Evolutionary conservation across 2,113 vertebrate species (phyloP).

Genomic region (Burhinus oedicnemus): DNA sequence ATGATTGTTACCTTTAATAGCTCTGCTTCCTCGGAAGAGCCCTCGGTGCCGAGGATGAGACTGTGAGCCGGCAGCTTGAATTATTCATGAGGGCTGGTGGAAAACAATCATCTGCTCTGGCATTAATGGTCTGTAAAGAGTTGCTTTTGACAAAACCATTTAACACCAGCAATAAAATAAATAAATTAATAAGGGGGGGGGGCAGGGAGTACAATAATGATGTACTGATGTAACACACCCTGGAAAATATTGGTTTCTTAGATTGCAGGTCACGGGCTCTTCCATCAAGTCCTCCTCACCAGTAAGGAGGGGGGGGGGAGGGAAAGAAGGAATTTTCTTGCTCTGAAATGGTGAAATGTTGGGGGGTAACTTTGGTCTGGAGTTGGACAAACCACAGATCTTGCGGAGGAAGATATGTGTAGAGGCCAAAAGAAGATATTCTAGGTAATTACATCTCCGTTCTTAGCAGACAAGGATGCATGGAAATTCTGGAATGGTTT

Average conservation of each 20-base stretch:
- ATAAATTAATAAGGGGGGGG: not conserved
- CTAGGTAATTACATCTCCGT: not conserved
- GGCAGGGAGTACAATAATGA: not conserved
- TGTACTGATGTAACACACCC: not conserved
- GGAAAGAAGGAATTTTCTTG: not conserved
- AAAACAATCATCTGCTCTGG: slow-evolving; percentile 43
- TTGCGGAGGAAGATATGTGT: not conserved
- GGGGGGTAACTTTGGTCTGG: not conserved
- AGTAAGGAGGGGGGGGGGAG: not conserved
- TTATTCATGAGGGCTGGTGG: slow-evolving; percentile 41
- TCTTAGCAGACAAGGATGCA: not conserved
- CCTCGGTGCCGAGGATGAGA: not conserved
- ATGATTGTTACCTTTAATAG: slow-evolving; percentile 29
- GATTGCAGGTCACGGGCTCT: not conserved
- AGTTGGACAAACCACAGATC: not conserved
- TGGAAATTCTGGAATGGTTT: not conserved
- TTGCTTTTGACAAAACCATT: slow-evolving; percentile 64
- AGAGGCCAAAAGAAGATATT: not conserved
- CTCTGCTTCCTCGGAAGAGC: not conserved
- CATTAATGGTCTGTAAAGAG: slow-evolving; percentile 62
- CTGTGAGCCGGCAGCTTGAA: not conserved
- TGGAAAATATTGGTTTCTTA: not conserved
- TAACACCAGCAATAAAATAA: slow-evolving; percentile 59
- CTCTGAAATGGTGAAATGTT: not conserved
- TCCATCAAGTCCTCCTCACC: not conserved